phyloP scores from a whole-genome alignment of 2,113 vertebrate species.

The Caloenas nicobarica region DNA sequence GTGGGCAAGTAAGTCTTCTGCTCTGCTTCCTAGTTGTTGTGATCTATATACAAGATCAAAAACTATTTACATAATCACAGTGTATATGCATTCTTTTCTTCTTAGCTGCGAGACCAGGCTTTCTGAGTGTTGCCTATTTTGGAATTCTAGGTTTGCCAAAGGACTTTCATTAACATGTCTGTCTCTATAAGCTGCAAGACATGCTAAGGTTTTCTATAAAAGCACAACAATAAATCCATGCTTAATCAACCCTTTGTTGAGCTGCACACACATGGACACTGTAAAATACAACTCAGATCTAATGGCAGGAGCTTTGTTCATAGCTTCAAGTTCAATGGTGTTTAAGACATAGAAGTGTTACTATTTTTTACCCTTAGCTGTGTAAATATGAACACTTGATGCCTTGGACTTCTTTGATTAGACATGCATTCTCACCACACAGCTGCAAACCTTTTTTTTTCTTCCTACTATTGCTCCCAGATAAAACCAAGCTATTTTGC shows the following conservation, averaged over 20 bases:
- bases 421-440: conserved; percentile 66
- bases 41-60: background rate
- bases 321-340: background rate
- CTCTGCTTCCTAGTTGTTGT: background rate
- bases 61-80: background rate
- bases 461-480: conserved; percentile 76
- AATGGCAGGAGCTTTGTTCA: conserved; percentile 19
- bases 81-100: background rate
- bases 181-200: conserved; percentile 49
- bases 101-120: background rate
- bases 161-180: conserved; percentile 27
- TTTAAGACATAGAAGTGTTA: conserved; percentile 27
- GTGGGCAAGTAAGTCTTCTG: accelerated
- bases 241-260: conserved; percentile 57
- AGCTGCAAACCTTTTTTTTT: conserved; percentile 55
- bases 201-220: conserved; percentile 42
- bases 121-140: conserved; percentile 12
- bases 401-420: conserved; percentile 53
- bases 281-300: conserved; percentile 41
- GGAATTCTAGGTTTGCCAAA: conserved; percentile 14
- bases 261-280: conserved; percentile 19
- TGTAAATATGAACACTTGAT: conserved; percentile 38
- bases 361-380: conserved; percentile 40
- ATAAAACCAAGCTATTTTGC: conserved; percentile 73
- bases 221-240: conserved; percentile 42